phyloP scores from a whole-genome alignment of 2,888 invertebrate genomes.

The Noctua fimbriata region DNA sequence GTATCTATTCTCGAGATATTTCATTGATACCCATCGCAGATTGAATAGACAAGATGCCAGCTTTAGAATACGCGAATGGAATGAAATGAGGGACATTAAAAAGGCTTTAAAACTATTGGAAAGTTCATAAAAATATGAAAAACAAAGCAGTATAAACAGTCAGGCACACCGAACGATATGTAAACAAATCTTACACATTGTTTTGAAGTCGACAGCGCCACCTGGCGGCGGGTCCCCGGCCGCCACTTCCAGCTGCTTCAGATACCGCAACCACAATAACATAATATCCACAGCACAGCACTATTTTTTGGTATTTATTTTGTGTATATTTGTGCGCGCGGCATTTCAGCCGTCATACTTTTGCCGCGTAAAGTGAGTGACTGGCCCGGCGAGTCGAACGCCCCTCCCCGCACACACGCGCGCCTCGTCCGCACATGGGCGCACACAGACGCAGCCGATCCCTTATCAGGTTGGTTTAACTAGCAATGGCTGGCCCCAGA shows the following conservation, averaged over 20 bases:
- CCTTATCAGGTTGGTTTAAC: slow-evolving; percentile 89
- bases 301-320: slow-evolving; percentile 68
- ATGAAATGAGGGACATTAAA: slow-evolving; percentile 21
- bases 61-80: slow-evolving; percentile 35
- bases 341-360: slow-evolving; percentile 86
- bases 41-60: slow-evolving; percentile 53
- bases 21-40: slow-evolving; percentile 60
- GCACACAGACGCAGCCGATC: slow-evolving; percentile 83
- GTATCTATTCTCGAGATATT: slow-evolving; percentile 62
- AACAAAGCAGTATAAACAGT: slow-evolving; percentile 62
- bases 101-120: slow-evolving; percentile 15
- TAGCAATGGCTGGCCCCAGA: slow-evolving; percentile 90
- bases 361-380: slow-evolving; percentile 89
- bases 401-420: slow-evolving; percentile 82
- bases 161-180: slow-evolving; percentile 66
- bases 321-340: slow-evolving; percentile 69
- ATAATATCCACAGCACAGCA: slow-evolving; percentile 80
- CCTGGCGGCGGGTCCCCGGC: slow-evolving; percentile 81
- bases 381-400: slow-evolving; percentile 83
- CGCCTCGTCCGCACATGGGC: slow-evolving; percentile 68
- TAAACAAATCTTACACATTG: slow-evolving; percentile 85
- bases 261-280: slow-evolving; percentile 88
- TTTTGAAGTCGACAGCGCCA: slow-evolving; percentile 86
- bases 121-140: slow-evolving; percentile 39
- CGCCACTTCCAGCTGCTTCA: slow-evolving; percentile 87